A percentile compares a stretch with the other conserved stretches of the same genome.
Conservation (phyloP, 2,888 invertebrate species). For the Octodonta nipae region DNA sequence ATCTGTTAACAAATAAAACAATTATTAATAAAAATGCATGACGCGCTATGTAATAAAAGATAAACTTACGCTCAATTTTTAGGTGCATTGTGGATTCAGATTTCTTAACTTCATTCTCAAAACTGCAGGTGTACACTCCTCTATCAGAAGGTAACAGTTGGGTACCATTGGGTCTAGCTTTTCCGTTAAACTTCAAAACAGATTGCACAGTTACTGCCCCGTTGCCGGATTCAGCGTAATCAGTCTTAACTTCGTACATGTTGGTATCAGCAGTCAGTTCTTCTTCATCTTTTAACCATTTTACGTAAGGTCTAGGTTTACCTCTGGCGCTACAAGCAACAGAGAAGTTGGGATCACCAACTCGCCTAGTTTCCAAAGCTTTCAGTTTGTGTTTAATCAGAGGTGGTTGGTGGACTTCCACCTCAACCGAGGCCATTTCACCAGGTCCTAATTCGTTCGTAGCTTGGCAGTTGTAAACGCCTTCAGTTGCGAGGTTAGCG, state of each 20-base stretch:
- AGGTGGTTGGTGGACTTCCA: constrained; percentile 81
- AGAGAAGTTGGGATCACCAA: constrained; percentile 65
- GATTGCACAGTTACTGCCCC: constrained; percentile 73
- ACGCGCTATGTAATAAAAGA: too few relatives aligned
- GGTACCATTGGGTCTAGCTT: constrained; percentile 60
- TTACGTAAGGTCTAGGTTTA: constrained; percentile 71
- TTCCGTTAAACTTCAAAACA: constrained; percentile 66
- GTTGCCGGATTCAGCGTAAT: constrained; percentile 62
- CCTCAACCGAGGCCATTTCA: constrained; percentile 65
- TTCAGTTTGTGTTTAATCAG: constrained; percentile 70
- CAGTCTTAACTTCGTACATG: constrained; percentile 69
- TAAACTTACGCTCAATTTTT: constrained; percentile 70
- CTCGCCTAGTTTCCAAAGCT: constrained; percentile 60
- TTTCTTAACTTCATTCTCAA: constrained; percentile 78
- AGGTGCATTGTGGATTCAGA: constrained; percentile 82
- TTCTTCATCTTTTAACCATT: constrained; percentile 75
- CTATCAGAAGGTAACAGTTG: constrained; percentile 71
- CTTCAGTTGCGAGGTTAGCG: constrained; percentile 74
- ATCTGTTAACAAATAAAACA: too few relatives aligned
- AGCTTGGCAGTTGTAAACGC: constrained; percentile 80
- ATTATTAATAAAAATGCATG: too few relatives aligned
- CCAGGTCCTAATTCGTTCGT: constrained; percentile 80
- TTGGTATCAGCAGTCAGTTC: constrained; percentile 65
- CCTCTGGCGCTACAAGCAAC: constrained; percentile 77
- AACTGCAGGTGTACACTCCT: constrained; percentile 75